A percentile compares a stretch with the other conserved stretches of the same genome.
These are phyloP conservation scores for Tetrax tetrax DNA, from an alignment of 2,113 vertebrate genomes.

Conservation along the genomic window DNA sequence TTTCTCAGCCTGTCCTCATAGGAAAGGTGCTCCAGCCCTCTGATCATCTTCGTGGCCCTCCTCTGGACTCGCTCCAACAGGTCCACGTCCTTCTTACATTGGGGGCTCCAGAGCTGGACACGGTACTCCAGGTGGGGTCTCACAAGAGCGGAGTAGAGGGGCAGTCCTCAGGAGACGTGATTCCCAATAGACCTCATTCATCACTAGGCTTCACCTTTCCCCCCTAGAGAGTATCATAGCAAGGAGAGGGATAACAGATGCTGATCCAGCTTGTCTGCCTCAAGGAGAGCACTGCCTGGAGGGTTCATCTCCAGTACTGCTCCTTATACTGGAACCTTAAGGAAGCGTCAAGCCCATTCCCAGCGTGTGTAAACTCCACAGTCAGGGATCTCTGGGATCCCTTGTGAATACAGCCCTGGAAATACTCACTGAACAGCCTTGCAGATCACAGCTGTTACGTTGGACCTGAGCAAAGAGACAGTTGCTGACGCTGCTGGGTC, in stretches of 20 bases:
- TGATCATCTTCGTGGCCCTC: no score
- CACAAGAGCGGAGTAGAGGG: no score
- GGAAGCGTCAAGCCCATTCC: background rate
- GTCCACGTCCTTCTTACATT: no score
- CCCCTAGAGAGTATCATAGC: background rate
- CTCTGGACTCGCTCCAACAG: no score
- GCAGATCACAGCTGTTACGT: background rate
- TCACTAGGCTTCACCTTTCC: constrained; percentile 13
- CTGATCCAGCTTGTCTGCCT: background rate
- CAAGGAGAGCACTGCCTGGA: background rate
- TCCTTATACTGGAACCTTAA: background rate
- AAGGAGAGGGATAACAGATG: constrained; percentile 32
- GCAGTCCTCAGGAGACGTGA: constrained; percentile 1
- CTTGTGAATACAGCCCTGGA: background rate
- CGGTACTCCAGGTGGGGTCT: no score
- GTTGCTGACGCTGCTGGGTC: background rate
- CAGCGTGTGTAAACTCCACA: background rate
- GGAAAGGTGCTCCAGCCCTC: no score
- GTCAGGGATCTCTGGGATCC: background rate
- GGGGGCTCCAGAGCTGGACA: no score
- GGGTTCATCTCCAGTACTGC: background rate
- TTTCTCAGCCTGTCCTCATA: no score
- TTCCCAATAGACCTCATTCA: constrained; percentile 30
- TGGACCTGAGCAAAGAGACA: background rate
- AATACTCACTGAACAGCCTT: background rate